These are phyloP conservation scores for Odontamblyopus rebecca DNA, from an alignment of 2,797 vertebrate genomes.

Conservation along the genomic window DNA sequence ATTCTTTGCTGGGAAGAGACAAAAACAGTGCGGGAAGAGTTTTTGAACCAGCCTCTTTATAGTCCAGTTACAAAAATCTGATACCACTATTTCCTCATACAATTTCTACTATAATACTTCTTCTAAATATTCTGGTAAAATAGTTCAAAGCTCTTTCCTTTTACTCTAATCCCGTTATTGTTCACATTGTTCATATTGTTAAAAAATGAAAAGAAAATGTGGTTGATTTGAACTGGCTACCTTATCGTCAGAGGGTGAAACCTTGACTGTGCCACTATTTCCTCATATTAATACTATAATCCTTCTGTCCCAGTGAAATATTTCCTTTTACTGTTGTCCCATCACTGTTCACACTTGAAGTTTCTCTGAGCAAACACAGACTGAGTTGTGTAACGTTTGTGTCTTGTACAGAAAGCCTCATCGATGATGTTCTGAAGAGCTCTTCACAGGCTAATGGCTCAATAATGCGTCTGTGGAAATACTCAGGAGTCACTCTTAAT, in stretches of 20 bases:
- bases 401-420: neutral
- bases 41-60: neutral
- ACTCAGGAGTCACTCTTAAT: neutral
- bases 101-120: no score
- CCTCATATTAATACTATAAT: no score
- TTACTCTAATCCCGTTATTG: neutral
- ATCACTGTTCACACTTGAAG: neutral
- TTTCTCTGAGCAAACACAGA: neutral
- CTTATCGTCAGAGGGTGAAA: no score
- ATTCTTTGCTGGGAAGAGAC: neutral
- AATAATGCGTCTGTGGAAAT: neutral
- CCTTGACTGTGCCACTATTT: no score
- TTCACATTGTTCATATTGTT: neutral
- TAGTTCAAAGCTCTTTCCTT: neutral
- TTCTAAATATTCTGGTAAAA: neutral
- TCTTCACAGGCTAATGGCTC: constrained; percentile 6
- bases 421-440: neutral
- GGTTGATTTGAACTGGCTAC: neutral
- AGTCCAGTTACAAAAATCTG: neutral
- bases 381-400: neutral
- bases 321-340: neutral
- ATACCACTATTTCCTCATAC: neutral
- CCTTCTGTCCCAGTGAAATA: neutral
- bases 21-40: neutral
- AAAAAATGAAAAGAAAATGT: neutral